Percentiles rank a stretch among this genome's conserved stretches.
Evolutionary conservation across 2,888 invertebrate species (phyloP).

Genomic region (Noctua janthe): DNA sequence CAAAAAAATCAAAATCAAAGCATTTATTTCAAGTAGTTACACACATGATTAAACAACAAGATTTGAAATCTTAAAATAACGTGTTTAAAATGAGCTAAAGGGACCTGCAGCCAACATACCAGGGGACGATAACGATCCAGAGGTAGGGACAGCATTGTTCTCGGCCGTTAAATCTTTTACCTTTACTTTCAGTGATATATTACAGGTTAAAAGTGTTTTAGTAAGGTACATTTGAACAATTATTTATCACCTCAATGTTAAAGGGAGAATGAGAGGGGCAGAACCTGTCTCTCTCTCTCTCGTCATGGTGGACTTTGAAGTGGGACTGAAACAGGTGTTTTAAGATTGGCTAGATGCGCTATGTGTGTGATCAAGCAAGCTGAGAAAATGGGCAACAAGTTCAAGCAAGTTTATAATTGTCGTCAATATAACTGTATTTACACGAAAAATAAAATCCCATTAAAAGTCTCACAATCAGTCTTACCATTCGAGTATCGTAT

Average conservation of each 20-base stretch:
- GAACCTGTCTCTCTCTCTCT: neutral
- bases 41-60: constrained; percentile 8
- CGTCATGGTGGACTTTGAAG: neutral
- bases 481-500: neutral
- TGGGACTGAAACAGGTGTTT: neutral
- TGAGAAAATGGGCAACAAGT: neutral
- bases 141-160: constrained; percentile 63
- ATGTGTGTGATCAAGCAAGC: neutral
- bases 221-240: constrained; percentile 61
- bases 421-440: neutral
- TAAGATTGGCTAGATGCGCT: neutral
- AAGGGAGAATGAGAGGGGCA: neutral
- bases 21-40: no score
- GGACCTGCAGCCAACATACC: constrained; percentile 44
- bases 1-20: no score
- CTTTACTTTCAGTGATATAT: constrained; percentile 66
- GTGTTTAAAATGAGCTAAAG: constrained; percentile 49
- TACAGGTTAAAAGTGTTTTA: constrained; percentile 64
- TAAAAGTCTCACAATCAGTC: neutral
- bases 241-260: constrained; percentile 50
- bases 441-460: neutral
- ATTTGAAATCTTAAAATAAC: constrained; percentile 26
- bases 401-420: neutral
- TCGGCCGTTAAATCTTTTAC: constrained; percentile 68
- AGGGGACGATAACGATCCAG: constrained; percentile 58